Conservation (phyloP, 2,113 vertebrate genomes). For the Ceuthmochares aereus region DNA sequence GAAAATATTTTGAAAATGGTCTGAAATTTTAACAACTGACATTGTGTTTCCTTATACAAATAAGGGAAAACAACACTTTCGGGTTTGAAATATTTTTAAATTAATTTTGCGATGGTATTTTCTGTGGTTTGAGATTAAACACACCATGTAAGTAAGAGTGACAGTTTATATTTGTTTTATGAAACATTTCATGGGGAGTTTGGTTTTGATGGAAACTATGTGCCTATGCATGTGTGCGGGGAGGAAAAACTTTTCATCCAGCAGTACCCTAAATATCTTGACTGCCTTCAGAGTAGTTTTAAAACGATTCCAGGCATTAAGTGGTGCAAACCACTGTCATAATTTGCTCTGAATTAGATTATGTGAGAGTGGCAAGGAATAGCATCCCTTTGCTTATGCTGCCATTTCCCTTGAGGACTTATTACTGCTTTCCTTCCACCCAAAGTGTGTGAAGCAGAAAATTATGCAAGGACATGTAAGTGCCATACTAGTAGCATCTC, state of each 20-base stretch:
- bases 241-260: not conserved
- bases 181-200: not conserved
- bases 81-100: not conserved
- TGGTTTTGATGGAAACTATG: not conserved
- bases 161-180: not conserved
- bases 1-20: not conserved
- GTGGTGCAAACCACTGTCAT: not conserved
- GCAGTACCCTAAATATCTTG: too few relatives aligned
- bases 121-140: not conserved
- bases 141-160: not conserved
- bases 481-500: not conserved
- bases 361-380: not conserved
- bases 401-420: not conserved
- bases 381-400: not conserved
- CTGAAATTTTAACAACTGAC: not conserved
- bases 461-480: not conserved
- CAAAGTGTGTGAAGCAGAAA: not conserved
- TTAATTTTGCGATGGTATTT: not conserved
- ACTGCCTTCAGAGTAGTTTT: not conserved
- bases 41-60: not conserved
- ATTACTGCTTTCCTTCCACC: not conserved
- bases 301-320: not conserved
- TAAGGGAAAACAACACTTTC: not conserved
- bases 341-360: not conserved
- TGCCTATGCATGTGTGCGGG: not conserved